Evolutionary conservation across 2,113 vertebrate genomes (phyloP).

Genomic region (Pterophyllum scalare): DNA sequence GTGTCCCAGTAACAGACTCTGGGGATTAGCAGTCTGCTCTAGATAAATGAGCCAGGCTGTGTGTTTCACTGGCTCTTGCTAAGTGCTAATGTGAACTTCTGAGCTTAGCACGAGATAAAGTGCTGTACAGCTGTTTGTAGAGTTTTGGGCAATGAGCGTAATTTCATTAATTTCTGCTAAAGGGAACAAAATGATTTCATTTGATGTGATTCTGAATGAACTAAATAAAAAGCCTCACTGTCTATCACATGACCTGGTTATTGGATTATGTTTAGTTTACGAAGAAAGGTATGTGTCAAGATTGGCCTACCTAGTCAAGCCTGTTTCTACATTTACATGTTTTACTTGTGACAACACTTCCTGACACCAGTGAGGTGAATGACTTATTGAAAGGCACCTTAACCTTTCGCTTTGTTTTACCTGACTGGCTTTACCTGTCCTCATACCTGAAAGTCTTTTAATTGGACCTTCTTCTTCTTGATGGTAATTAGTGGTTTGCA

Average conservation of each 20-base stretch:
- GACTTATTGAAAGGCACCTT: not conserved
- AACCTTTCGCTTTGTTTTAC: not conserved
- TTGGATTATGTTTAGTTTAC: slow-evolving; percentile 10
- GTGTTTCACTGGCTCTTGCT: slow-evolving; percentile 27
- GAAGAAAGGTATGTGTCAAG: not conserved
- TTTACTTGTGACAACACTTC: slow-evolving; percentile 5
- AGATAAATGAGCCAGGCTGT: slow-evolving; percentile 25
- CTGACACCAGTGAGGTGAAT: not conserved
- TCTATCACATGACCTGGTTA: not conserved
- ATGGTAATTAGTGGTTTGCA: not conserved
- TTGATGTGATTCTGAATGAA: not conserved
- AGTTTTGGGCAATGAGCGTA: not conserved
- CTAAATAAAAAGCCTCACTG: not conserved
- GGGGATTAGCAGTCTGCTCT: slow-evolving; percentile 65
- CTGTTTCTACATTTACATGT: slow-evolving; percentile 36
- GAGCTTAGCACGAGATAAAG: not conserved
- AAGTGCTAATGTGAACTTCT: slow-evolving; percentile 3
- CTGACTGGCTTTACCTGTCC: slow-evolving; percentile 39
- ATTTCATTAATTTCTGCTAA: not conserved
- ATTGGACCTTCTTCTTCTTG: not conserved
- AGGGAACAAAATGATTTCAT: not conserved
- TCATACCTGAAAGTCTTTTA: not conserved
- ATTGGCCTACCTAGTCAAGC: slow-evolving; percentile 13
- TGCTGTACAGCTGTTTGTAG: not conserved
- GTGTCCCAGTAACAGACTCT: slow-evolving; percentile 65